These are phyloP conservation scores for Manacus vitellinus DNA, from an alignment of 2,113 vertebrate species.

Conservation along the genomic window DNA sequence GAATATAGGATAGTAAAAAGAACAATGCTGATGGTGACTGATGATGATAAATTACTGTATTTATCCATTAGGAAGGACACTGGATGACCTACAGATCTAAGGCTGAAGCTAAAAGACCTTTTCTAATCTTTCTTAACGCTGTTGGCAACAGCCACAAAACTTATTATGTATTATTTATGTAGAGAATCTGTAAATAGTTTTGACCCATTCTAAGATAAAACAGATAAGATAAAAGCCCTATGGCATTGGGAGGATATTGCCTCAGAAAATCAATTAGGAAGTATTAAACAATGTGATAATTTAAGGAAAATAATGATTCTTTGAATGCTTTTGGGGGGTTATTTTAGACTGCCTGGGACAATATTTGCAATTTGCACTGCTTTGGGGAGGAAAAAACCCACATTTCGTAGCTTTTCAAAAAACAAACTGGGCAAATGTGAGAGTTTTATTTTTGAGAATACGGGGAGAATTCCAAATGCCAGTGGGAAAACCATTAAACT, in stretches of 20 bases:
- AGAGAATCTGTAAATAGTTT: conserved; percentile 24
- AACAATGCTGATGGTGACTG: conserved; percentile 55
- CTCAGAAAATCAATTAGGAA: conserved; percentile 23
- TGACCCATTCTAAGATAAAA: neutral
- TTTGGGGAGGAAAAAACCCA: neutral
- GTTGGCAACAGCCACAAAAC: neutral
- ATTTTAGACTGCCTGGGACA: neutral
- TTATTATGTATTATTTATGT: neutral
- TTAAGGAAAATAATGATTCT: neutral
- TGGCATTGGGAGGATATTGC: neutral
- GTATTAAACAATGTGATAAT: neutral
- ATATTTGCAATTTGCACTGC: neutral
- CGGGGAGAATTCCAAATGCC: neutral
- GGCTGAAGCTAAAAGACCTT: conserved; percentile 41
- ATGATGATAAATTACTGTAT: conserved; percentile 67
- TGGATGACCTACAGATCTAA: conserved; percentile 58
- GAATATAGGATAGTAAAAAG: conserved; percentile 49
- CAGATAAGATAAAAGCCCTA: conserved; percentile 2
- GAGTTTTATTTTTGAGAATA: neutral
- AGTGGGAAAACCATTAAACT: neutral
- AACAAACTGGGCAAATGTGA: neutral
- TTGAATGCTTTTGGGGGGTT: neutral
- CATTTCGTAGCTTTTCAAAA: neutral
- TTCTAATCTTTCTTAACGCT: conserved; percentile 29
- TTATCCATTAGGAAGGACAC: conserved; percentile 65